Conservation (phyloP, 2,888 invertebrate species). For the Cataglyphis rosenhaueri region DNA sequence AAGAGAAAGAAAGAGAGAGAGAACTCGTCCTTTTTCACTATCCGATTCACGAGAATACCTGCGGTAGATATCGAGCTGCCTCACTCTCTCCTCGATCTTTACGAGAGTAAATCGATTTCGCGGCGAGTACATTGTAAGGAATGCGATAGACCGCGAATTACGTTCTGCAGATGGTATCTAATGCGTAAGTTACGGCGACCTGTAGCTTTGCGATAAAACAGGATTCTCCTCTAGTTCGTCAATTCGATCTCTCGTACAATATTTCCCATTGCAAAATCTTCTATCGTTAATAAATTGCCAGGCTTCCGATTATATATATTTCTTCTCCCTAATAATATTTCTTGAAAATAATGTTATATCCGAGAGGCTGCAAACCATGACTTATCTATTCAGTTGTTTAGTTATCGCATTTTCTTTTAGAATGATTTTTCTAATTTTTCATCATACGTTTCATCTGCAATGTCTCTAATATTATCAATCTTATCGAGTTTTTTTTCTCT, state of each 20-base stretch:
- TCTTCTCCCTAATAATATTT: slow-evolving; percentile 2
- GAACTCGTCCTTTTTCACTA: slow-evolving; percentile 61
- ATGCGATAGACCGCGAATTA: slow-evolving; percentile 50
- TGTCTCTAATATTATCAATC: background rate
- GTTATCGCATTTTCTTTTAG: background rate
- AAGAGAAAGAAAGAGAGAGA: slow-evolving; percentile 50
- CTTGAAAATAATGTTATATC: background rate
- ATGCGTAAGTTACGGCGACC: slow-evolving; percentile 40
- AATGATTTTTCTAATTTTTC: background rate
- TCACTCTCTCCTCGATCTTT: slow-evolving; percentile 58
- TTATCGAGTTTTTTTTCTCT: background rate
- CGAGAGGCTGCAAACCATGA: background rate
- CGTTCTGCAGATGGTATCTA: slow-evolving; percentile 48
- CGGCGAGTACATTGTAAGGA: slow-evolving; percentile 34
- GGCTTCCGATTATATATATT: background rate
- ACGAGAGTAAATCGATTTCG: slow-evolving; percentile 44
- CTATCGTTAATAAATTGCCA: slow-evolving; percentile 20
- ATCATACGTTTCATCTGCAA: background rate
- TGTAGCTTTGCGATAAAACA: slow-evolving; percentile 29
- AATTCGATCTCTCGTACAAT: background rate
- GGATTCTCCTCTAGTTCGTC: slow-evolving; percentile 29
- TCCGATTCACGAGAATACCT: slow-evolving; percentile 70
- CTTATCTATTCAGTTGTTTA: background rate
- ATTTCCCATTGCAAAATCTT: background rate
- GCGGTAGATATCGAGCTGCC: slow-evolving; percentile 68